Base-by-base conservation (phyloP, 2,888 invertebrate genomes). In the Drosophila nigricruria region DNA sequence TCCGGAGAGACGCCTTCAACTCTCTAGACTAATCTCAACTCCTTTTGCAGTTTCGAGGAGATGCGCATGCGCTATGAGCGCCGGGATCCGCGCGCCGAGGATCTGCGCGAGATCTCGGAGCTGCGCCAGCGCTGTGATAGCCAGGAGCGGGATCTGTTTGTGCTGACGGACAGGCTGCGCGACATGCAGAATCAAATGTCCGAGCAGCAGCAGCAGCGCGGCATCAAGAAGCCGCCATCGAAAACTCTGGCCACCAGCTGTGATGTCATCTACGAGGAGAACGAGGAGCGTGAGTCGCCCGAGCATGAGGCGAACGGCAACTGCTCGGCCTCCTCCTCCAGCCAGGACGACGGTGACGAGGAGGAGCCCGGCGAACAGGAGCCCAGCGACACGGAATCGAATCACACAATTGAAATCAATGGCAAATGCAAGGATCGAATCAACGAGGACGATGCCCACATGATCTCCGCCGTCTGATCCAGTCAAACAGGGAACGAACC, bases 21-120 rank as follows among this genome's bases (percentile, higher is more conserved):
- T 32, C 3, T 9, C n/a, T 3, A 8, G n/a, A n/a, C 40, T 16
- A 23, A 54, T 40, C 25, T 8, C 9, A 23, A 6, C 12, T 18
- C 30, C 8, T n/a, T 57, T 76, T 72, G 14, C 63, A 94, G 94
- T 76, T 94, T 94, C 78, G 94, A 94, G 85, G 94, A 94, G 90
- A 94, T 94, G 88, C 93, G 94, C 64, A 93, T 94, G 91, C 93
- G 94, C 25, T 94, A 94, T 69, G 94, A 94, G 86, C 91, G 94
- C 47, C 92, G 94, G 14, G 94, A 94, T 88, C 94, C 94, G 1
- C 92, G 94, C 2, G 92, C 93, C 12, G 94, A 95, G 90, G 94
- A 94, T 84, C 77, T 94, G 34, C 94, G 94, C 62, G 93, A 93
- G 77, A 94, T 95, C 50, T 91, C 93, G 9, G 94, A 94, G 71